phyloP scores from a whole-genome alignment of 2,113 vertebrate genomes.

The Oxyura jamaicensis region DNA sequence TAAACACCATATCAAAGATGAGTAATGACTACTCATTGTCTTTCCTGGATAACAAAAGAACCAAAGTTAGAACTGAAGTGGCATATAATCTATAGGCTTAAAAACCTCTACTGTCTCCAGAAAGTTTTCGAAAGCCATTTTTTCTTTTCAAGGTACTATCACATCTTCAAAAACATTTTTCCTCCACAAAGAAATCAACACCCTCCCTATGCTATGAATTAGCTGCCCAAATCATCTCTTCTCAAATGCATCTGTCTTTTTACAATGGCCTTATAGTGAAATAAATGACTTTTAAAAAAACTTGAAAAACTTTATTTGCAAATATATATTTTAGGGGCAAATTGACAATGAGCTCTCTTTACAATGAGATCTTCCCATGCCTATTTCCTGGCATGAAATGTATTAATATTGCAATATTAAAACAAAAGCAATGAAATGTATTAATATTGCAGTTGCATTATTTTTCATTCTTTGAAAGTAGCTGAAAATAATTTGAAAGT shows the following conservation, averaged over 20 bases:
- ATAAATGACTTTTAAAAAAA: background rate
- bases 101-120: background rate
- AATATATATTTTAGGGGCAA: background rate
- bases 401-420: background rate
- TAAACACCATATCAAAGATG: background rate
- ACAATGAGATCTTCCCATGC: background rate
- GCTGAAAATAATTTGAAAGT: background rate
- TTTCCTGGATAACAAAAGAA: background rate
- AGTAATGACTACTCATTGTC: background rate
- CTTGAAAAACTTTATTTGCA: background rate
- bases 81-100: background rate
- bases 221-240: background rate
- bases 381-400: background rate
- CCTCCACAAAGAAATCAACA: background rate
- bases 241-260: background rate
- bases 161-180: background rate
- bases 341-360: background rate
- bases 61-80: background rate
- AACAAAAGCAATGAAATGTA: background rate
- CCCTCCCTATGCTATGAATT: background rate
- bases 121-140: background rate
- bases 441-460: background rate
- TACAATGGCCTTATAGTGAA: background rate
- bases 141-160: background rate
- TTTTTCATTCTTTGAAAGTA: background rate